phyloP scores from a whole-genome alignment of 2,888 invertebrate genomes.

The Chironomus riparius region DNA sequence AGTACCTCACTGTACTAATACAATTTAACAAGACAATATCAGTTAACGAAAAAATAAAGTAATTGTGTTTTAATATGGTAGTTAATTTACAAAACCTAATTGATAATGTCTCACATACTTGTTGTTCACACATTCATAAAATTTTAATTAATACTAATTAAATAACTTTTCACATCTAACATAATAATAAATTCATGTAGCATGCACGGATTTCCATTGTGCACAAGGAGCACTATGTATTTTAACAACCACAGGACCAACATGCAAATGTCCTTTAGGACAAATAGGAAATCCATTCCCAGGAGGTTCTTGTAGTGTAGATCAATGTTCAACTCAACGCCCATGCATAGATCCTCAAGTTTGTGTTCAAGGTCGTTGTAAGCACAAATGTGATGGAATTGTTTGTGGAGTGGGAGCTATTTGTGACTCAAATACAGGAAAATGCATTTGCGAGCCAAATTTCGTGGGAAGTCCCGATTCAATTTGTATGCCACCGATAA shows the following conservation, averaged over 20 bases:
- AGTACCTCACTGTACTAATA: conserved; percentile 35
- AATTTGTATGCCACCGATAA: conserved; percentile 79
- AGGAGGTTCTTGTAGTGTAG: conserved; percentile 73
- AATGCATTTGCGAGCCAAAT: conserved; percentile 77
- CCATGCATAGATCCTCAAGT: conserved; percentile 71
- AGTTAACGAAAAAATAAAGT: not conserved
- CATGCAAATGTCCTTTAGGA: conserved; percentile 80
- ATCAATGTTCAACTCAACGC: conserved; percentile 66
- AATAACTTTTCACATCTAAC: conserved; percentile 47
- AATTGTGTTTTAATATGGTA: too few relatives aligned
- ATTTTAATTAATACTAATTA: conserved; percentile 45
- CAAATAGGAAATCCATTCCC: conserved; percentile 86
- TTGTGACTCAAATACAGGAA: conserved; percentile 69
- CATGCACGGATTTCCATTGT: conserved; percentile 46
- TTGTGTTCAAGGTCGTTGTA: conserved; percentile 80
- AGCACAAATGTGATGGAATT: conserved; percentile 76
- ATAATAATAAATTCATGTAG: conserved; percentile 36
- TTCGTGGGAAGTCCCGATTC: conserved; percentile 84
- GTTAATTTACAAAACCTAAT: not conserved
- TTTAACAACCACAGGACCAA: conserved; percentile 72
- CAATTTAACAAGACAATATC: not conserved
- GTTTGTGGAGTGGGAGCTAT: conserved; percentile 83
- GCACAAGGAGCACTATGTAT: conserved; percentile 78
- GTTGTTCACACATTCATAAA: too few relatives aligned
- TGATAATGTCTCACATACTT: not conserved